Conservation (phyloP, 2,888 invertebrate species). For the Drosophila subquinaria region DNA sequence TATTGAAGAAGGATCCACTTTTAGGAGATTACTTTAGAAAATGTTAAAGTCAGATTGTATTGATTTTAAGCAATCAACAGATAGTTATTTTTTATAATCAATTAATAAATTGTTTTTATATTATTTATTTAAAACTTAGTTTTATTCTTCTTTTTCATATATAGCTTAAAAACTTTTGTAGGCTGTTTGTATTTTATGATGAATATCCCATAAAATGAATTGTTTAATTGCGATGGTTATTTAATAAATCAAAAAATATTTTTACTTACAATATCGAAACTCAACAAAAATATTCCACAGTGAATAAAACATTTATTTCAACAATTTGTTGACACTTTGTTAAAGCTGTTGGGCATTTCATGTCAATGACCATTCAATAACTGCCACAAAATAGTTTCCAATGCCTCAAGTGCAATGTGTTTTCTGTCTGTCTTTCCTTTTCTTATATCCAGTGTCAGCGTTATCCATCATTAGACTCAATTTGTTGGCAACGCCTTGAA, state of each 20-base stretch:
- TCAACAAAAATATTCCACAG: neutral
- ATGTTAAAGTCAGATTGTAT: neutral
- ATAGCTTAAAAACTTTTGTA: no score
- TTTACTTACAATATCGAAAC: neutral
- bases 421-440: neutral
- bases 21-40: neutral
- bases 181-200: no score
- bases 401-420: constrained; percentile 57
- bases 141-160: no score
- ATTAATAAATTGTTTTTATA: no score
- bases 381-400: constrained; percentile 65
- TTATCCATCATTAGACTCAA: constrained; percentile 78
- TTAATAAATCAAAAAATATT: neutral
- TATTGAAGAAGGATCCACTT: neutral
- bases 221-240: neutral
- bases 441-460: constrained; percentile 40
- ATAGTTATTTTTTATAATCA: no score
- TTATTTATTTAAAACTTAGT: no score
- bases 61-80: neutral
- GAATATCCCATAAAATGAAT: neutral
- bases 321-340: constrained; percentile 73
- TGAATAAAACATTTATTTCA: constrained; percentile 26
- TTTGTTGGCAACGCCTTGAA: constrained; percentile 73
- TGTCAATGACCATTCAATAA: constrained; percentile 71
- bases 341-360: constrained; percentile 35